Evolutionary conservation across 2,888 invertebrate species (phyloP).

Genomic region (Buathra laborator): DNA sequence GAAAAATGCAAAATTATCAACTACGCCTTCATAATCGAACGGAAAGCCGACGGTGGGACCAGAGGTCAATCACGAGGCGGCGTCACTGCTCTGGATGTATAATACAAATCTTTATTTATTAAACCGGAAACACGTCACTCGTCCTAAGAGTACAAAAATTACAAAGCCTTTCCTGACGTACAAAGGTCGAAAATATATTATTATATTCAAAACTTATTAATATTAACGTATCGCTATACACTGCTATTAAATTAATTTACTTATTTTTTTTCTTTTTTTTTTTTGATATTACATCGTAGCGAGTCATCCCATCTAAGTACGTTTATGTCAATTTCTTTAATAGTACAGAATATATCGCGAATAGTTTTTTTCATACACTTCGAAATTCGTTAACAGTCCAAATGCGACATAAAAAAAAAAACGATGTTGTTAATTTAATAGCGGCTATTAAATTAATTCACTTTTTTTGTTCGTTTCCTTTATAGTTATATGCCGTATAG

Average conservation of each 20-base stretch:
- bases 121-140: constrained; percentile 64
- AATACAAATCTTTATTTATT: constrained; percentile 73
- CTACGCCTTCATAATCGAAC: background rate
- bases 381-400: constrained; percentile 23
- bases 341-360: background rate
- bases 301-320: constrained; percentile 60
- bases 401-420: constrained; percentile 9
- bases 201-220: constrained; percentile 64
- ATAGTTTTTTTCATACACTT: constrained; percentile 14
- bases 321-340: constrained; percentile 22
- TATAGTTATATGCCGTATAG: background rate
- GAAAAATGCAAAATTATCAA: constrained; percentile 38
- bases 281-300: constrained; percentile 11
- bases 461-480: background rate
- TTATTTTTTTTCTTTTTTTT: constrained; percentile 17
- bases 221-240: constrained; percentile 35
- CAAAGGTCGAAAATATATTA: constrained; percentile 77
- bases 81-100: constrained; percentile 57
- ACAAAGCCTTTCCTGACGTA: constrained; percentile 69
- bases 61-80: constrained; percentile 54
- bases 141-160: constrained; percentile 72
- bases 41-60: background rate
- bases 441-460: too few relatives aligned
- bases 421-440: too few relatives aligned
- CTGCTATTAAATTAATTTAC: constrained; percentile 57